Conservation (phyloP, 1,140 invertebrate genomes). For the Microvelia longipes region DNA sequence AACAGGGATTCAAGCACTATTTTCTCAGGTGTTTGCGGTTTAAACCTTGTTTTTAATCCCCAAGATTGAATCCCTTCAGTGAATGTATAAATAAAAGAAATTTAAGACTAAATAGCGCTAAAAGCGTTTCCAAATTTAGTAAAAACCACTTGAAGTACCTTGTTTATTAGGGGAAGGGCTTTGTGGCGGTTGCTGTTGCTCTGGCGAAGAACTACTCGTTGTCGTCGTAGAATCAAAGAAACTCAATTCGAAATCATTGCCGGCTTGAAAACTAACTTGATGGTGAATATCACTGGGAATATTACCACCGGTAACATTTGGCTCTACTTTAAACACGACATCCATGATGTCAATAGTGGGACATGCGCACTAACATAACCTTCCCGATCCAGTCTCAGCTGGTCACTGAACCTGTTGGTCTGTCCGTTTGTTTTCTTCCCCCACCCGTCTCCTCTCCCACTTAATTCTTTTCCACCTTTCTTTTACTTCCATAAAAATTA, state of each 20-base stretch:
- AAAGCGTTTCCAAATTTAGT: too few relatives aligned
- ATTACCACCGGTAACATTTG: background rate
- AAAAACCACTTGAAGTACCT: too few relatives aligned
- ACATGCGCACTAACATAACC: too few relatives aligned
- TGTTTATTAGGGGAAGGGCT: background rate
- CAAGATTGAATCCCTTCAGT: too few relatives aligned
- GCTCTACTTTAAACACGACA: slow-evolving; percentile 1
- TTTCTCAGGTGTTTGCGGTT: too few relatives aligned
- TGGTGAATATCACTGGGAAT: background rate
- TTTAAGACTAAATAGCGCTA: too few relatives aligned
- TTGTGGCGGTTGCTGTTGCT: background rate
- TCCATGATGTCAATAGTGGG: slow-evolving; percentile 1
- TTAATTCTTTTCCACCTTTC: too few relatives aligned
- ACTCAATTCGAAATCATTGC: background rate
- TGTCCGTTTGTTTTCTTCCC: background rate
- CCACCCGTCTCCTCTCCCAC: background rate
- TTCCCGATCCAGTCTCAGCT: background rate
- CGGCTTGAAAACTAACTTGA: background rate
- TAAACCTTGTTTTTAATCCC: too few relatives aligned
- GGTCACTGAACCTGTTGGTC: background rate
- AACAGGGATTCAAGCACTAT: too few relatives aligned
- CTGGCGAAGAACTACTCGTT: background rate
- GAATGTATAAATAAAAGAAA: too few relatives aligned
- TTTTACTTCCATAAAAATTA: too few relatives aligned
- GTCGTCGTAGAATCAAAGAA: background rate